Conservation (phyloP, 2,888 invertebrate species). For the Lucinisca nassula region DNA sequence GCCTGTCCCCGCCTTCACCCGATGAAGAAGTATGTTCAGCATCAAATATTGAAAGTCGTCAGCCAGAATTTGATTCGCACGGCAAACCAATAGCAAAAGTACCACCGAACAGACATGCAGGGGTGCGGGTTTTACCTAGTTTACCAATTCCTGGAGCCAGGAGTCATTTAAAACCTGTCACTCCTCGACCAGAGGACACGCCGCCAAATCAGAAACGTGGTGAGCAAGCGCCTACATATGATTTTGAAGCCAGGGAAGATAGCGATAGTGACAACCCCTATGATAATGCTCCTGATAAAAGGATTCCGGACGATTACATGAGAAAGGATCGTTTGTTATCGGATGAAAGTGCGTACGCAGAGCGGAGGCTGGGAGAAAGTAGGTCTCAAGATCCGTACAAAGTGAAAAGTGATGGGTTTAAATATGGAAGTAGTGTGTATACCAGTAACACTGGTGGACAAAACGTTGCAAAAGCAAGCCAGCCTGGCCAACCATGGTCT, state of each 20-base stretch:
- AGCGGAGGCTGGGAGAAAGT: slow-evolving; percentile 15
- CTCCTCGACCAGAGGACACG: slow-evolving; percentile 52
- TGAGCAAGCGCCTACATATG: slow-evolving; percentile 59
- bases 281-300: slow-evolving; percentile 58
- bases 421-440: slow-evolving; percentile 17
- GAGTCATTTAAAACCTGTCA: slow-evolving; percentile 62
- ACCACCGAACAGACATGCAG: slow-evolving; percentile 81
- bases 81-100: slow-evolving; percentile 83
- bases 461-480: not conserved
- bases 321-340: slow-evolving; percentile 41
- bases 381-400: slow-evolving; percentile 11
- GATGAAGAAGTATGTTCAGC: slow-evolving; percentile 76
- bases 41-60: slow-evolving; percentile 82
- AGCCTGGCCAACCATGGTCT: slow-evolving; percentile 55
- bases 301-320: not conserved
- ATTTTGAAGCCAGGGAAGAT: slow-evolving; percentile 49
- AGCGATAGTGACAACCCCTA: slow-evolving; percentile 67
- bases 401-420: slow-evolving; percentile 61
- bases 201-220: slow-evolving; percentile 46
- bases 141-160: slow-evolving; percentile 62
- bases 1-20: slow-evolving; percentile 29
- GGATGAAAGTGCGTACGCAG: slow-evolving; percentile 22
- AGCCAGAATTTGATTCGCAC: slow-evolving; percentile 56
- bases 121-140: slow-evolving; percentile 83
- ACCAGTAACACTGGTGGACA: not conserved